Percentiles rank a stretch among this genome's conserved stretches.
Conservation (phyloP, 2,797 vertebrate species). For the Hyperoplus lanceolatus region DNA sequence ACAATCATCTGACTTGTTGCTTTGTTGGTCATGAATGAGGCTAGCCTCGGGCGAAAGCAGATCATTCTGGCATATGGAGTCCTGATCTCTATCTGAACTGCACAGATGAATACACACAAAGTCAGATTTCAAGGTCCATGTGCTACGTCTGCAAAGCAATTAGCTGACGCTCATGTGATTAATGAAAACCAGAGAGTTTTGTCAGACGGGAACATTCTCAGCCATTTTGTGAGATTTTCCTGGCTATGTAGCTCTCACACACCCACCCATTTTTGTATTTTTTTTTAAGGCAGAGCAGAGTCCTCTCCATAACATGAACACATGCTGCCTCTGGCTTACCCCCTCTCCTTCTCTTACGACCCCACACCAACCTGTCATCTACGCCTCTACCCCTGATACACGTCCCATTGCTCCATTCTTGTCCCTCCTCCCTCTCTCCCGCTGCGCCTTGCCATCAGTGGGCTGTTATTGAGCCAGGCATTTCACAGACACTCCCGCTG, state of each 20-base stretch:
- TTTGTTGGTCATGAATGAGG: constrained; percentile 38
- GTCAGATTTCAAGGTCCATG: constrained; percentile 23
- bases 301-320: constrained; percentile 69
- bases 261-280: constrained; percentile 44
- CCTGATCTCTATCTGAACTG: constrained; percentile 62
- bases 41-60: constrained; percentile 26
- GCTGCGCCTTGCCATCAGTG: constrained; percentile 48
- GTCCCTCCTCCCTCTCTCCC: constrained; percentile 44
- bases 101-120: constrained; percentile 27
- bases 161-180: constrained; percentile 44
- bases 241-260: constrained; percentile 58
- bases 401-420: constrained; percentile 33
- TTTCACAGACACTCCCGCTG: constrained; percentile 85
- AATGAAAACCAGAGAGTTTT: constrained; percentile 58
- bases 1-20: constrained; percentile 39
- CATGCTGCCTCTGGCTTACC: constrained; percentile 66
- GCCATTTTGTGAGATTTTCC: constrained; percentile 75
- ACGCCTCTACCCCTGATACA: constrained; percentile 42
- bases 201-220: constrained; percentile 58
- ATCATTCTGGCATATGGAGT: constrained; percentile 32
- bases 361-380: constrained; percentile 70
- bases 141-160: constrained; percentile 20
- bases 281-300: constrained; percentile 56
- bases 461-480: constrained; percentile 78
- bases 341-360: constrained; percentile 9